Conservation (phyloP, 2,888 invertebrate species). For the Parnassius mnemosyne region DNA sequence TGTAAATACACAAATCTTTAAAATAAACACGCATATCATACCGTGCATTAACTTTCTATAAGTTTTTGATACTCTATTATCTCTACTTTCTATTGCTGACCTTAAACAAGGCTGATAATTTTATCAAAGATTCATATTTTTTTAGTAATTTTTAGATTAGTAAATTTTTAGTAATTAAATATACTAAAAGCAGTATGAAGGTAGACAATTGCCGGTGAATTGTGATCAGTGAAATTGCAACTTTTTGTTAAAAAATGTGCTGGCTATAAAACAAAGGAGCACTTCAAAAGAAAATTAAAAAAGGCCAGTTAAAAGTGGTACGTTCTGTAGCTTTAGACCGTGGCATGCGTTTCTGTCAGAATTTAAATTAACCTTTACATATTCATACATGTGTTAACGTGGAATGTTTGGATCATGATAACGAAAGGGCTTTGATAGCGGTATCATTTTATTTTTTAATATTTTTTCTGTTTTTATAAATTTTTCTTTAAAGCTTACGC, state of each 20-base stretch:
- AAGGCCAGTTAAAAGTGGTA: conserved; percentile 5
- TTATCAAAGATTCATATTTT: no score
- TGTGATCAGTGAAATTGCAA: background rate
- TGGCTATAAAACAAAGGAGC: conserved; percentile 4
- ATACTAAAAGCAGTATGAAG: no score
- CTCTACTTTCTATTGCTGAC: no score
- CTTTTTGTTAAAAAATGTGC: background rate
- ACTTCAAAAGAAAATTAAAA: conserved; percentile 14
- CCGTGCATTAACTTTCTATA: no score
- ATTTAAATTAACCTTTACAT: conserved; percentile 27
- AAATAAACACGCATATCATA: no score
- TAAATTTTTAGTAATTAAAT: no score
- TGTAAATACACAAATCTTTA: no score
- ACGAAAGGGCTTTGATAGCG: conserved; percentile 17
- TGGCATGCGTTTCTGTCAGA: conserved; percentile 21
- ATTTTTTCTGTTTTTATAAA: background rate
- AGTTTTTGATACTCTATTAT: no score
- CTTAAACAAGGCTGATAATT: no score
- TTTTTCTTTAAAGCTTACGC: background rate
- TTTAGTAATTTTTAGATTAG: no score
- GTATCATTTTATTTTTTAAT: conserved; percentile 6
- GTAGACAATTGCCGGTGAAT: no score
- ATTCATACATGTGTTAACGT: conserved; percentile 26
- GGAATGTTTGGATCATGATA: conserved; percentile 22
- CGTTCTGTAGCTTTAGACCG: conserved; percentile 19